Evolutionary conservation across 2,888 invertebrate species (phyloP), one percentile per base, ranked within the genome.

Genomic region (Thereva nobilitata): DNA sequence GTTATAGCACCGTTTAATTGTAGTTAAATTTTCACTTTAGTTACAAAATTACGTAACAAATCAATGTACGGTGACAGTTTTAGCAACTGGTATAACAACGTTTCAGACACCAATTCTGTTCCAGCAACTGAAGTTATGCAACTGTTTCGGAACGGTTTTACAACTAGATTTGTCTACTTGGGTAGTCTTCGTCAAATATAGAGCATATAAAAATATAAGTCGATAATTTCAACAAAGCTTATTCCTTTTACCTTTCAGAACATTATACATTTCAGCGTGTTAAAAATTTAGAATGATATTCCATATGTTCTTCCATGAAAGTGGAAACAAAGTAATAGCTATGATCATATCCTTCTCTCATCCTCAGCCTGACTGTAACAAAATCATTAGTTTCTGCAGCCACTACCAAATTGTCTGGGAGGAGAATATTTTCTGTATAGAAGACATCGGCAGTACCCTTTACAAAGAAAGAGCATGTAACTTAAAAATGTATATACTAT

Each of bases 241-340:
- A 23, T 23, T 23, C 23, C 23, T 23, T 23, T 23, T 2, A 1
- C 23, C 23, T 23, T 23, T 23, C 23, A 23, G 8, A 44, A 44
- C 34, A 49, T 61, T 10, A 23, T 40, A 5, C 50, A 44, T 41
- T 55, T 41, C 4, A 40, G 38, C 8, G 8, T 86, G 86, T 87
- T 12, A 95, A 85, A 78, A 88, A 86, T 76, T 91, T 89, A 3
- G 90, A 87, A 80, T 99, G 98, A 80, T 95, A 94, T 67, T 86
- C 86, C 68, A 99, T 86, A 78, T 99, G 98, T 77, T 98, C 96
- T 49, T 88, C 92, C 63, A 99, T 89, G 79, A 93, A 98, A 0
- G 93, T 87, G 0, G 95, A 84, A 71, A 99, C 91, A 77, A 94
- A 97, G 76, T 87, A 97, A 77, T 97, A 98, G 54, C 93, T 90